phyloP scores from a whole-genome alignment of 1,140 invertebrate genomes.

The Drosophila ironensis region DNA sequence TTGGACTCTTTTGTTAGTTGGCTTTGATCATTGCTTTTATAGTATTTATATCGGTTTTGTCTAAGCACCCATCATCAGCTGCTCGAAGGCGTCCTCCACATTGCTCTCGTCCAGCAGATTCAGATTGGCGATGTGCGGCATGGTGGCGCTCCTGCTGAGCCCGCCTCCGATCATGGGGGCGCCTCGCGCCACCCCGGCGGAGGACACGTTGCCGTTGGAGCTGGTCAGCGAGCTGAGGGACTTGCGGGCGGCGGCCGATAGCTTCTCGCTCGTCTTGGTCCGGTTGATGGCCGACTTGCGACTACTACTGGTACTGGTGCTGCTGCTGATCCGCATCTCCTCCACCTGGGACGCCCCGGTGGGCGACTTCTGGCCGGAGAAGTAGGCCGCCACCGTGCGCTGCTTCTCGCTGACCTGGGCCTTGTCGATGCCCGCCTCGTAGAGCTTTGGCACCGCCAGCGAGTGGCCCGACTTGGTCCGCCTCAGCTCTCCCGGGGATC shows the following conservation, averaged over 20 bases:
- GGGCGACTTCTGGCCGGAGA: constrained; percentile 83
- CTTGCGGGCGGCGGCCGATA: constrained; percentile 81
- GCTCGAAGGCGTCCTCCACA: constrained; percentile 89
- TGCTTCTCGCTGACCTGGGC: constrained; percentile 89
- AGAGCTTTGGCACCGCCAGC: constrained; percentile 88
- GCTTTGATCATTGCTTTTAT: not conserved
- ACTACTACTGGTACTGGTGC: constrained; percentile 38
- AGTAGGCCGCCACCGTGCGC: constrained; percentile 91
- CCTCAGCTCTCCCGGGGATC: constrained; percentile 81
- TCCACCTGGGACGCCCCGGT: constrained; percentile 49
- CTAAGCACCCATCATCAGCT: constrained; percentile 85
- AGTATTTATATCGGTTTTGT: not conserved
- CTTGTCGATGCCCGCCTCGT: constrained; percentile 89
- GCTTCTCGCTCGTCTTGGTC: constrained; percentile 82
- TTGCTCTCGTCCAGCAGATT: constrained; percentile 87
- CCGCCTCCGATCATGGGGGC: constrained; percentile 59
- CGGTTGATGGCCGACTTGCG: constrained; percentile 82
- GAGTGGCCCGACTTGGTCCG: constrained; percentile 89
- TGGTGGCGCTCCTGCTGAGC: constrained; percentile 88
- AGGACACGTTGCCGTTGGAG: constrained; percentile 73
- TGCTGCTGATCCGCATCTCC: constrained; percentile 45
- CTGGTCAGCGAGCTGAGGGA: constrained; percentile 63
- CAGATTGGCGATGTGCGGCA: constrained; percentile 87
- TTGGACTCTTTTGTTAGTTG: constrained; percentile 7
- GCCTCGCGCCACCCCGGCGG: constrained; percentile 70